Base-by-base conservation (phyloP, 2,888 invertebrate genomes). In the Osedax frankpressi region DNA sequence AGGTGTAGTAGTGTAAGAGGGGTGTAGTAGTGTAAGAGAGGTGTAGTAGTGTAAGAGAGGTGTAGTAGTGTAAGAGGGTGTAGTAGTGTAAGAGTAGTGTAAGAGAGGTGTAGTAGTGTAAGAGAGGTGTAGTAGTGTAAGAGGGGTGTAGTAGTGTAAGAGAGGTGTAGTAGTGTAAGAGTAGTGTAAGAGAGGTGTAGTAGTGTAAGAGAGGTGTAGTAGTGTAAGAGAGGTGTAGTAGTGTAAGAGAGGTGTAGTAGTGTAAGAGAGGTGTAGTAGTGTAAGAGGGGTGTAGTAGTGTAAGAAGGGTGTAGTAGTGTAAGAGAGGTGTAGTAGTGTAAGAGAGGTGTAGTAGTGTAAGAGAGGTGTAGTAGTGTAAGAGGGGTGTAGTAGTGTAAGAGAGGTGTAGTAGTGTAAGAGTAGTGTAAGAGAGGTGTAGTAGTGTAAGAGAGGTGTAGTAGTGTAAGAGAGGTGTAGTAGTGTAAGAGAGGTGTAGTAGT, bases 191-290 rank as follows among this genome's bases (percentile, higher is more conserved):
- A n/a, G n/a, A n/a, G n/a, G n/a, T n/a, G n/a, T n/a, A n/a, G n/a
- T n/a, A n/a, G n/a, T n/a, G n/a, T n/a, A n/a, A n/a, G n/a, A 44
- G 6, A 11, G 11, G 44, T 44, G 19, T 44, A 44, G n/a, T n/a
- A n/a, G n/a, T 6, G 44, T 44, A 6, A 44, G 19, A 6, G 44
- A 19, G 44, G 44, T 6, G 44, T 44, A 44, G 44, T 44, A 11
- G 44, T 6, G 44, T 44, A 11, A 6, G 44, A 6, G 6, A 6
- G 44, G 11, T 44, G 44, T 44, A 44, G 6, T 44, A 6, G 44
- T 44, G 19, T 44, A n/a, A n/a, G 87, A 84, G 95, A 95, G 84
- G 98, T 98, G 82, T 89, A 92, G 0, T 92, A 6, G 6, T 6
- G 11, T 6, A 19, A 19, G 44, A 19, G 44, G 19, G 44, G 6